These are phyloP conservation scores for Anguilla pacifica DNA, from an alignment of 2,797 vertebrate species.

Conservation along the genomic window DNA sequence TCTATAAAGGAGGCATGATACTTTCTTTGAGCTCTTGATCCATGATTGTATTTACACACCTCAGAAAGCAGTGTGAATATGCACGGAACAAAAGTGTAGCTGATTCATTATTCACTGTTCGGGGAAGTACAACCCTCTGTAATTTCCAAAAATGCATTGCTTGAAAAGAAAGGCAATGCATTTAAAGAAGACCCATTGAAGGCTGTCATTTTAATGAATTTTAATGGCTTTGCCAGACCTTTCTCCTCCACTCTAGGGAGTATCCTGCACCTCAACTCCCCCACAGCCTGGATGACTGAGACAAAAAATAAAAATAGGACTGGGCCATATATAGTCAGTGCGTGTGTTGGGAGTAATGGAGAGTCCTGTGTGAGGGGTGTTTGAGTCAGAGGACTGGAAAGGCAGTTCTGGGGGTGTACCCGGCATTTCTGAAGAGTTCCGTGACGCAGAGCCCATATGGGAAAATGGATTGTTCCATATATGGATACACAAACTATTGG, in stretches of 20 bases:
- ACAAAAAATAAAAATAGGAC: conserved; percentile 20
- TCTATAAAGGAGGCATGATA: not conserved
- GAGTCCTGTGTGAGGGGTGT: not conserved
- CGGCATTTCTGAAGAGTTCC: not conserved
- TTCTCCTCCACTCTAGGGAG: not conserved
- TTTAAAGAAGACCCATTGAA: conserved; percentile 19
- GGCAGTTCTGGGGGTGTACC: not conserved
- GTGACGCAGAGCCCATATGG: not conserved
- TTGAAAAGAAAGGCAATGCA: conserved; percentile 21
- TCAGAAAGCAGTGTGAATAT: conserved; percentile 1
- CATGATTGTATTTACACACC: not conserved
- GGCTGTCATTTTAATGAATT: conserved; percentile 4
- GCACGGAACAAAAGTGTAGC: not conserved
- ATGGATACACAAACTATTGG: not conserved
- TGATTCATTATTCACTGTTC: conserved; percentile 22
- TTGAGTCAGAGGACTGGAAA: not conserved
- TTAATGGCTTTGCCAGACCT: not conserved
- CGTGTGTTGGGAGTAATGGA: not conserved
- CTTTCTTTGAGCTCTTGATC: not conserved
- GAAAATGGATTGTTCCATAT: no score
- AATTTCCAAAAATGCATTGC: not conserved
- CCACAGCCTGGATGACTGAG: conserved; percentile 11
- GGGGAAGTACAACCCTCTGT: not conserved
- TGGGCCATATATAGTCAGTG: not conserved
- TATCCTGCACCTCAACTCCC: not conserved